Percentiles rank a stretch among this genome's conserved stretches.
Conservation (phyloP, 2,797 vertebrate genomes). For the Anabacerthia variegaticeps region DNA sequence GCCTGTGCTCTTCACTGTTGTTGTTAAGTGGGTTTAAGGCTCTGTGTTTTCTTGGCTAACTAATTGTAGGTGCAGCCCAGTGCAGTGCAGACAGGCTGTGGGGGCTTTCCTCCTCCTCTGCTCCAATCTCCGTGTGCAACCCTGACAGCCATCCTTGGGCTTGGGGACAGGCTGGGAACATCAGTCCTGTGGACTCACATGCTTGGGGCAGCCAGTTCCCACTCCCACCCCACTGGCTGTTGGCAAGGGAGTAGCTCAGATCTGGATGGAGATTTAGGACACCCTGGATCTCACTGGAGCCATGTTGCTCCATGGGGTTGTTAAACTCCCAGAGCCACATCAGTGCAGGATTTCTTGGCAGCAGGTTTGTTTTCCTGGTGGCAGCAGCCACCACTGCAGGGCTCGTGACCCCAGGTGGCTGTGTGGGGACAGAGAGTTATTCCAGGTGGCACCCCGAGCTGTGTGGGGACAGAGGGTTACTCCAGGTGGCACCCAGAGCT, state of each 20-base stretch:
- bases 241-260: neutral
- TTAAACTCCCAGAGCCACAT: neutral
- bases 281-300: fast-evolving
- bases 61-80: neutral
- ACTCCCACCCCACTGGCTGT: fast-evolving
- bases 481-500: neutral
- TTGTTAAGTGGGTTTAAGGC: neutral
- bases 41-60: neutral
- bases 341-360: neutral
- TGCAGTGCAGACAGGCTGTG: neutral
- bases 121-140: neutral
- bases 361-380: neutral
- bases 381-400: neutral
- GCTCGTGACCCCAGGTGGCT: neutral
- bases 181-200: fast-evolving
- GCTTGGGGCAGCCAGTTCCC: neutral
- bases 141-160: neutral
- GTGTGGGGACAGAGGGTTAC: neutral
- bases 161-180: neutral
- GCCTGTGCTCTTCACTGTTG: neutral
- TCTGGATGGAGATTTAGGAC: neutral
- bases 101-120: neutral
- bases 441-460: neutral
- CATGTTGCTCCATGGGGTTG: neutral
- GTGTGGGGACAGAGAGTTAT: neutral